phyloP scores from a whole-genome alignment of 1,140 invertebrate species.

The Drosophila pectinifera region DNA sequence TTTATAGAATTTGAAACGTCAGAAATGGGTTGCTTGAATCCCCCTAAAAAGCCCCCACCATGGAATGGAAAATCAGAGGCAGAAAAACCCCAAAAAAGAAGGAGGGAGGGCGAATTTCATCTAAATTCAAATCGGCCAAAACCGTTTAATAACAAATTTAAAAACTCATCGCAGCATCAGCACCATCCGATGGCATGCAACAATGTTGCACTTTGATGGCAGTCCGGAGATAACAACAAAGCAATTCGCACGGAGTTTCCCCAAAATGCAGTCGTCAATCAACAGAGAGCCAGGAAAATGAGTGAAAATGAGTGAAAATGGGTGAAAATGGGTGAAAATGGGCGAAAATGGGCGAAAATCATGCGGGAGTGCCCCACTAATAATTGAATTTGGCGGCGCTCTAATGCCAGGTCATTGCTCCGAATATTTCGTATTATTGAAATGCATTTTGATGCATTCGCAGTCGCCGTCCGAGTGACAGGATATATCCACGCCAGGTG shows the following conservation, averaged over 20 bases:
- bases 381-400: slow-evolving; percentile 68
- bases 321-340: too few relatives aligned
- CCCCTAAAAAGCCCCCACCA: background rate
- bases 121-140: slow-evolving; percentile 80
- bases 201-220: slow-evolving; percentile 65
- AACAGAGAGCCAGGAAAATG: slow-evolving; percentile 34
- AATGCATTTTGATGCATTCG: slow-evolving; percentile 65
- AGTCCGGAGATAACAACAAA: slow-evolving; percentile 39
- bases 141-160: slow-evolving; percentile 81
- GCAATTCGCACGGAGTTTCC: slow-evolving; percentile 53
- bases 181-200: slow-evolving; percentile 21
- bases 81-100: slow-evolving; percentile 18
- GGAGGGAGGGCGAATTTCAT: slow-evolving; percentile 45
- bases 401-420: slow-evolving; percentile 30
- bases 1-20: slow-evolving; percentile 76
- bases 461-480: slow-evolving; percentile 16
- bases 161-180: slow-evolving; percentile 69
- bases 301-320: slow-evolving; percentile 1
- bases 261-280: slow-evolving; percentile 74
- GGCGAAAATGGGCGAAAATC: slow-evolving; percentile 6
- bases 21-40: slow-evolving; percentile 18
- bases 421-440: slow-evolving; percentile 63
- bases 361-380: too few relatives aligned
- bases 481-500: slow-evolving; percentile 6
- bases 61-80: slow-evolving; percentile 47